A percentile compares a stretch with the other conserved stretches of the same genome.
These are phyloP conservation scores for Acanthopleura granulata DNA, from an alignment of 2,888 invertebrate genomes.

Conservation along the genomic window DNA sequence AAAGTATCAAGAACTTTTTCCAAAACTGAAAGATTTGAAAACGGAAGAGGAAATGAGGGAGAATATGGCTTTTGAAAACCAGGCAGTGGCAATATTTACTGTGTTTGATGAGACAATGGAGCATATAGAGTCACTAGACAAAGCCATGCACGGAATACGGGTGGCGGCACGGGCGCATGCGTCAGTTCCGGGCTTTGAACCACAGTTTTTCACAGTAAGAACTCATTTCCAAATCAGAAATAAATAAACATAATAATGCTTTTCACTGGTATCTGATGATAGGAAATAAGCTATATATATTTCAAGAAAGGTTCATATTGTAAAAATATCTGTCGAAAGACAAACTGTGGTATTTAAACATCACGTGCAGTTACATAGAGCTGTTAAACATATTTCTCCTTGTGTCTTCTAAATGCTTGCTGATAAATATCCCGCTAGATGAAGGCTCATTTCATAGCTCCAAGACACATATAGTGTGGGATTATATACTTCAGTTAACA, in stretches of 20 bases:
- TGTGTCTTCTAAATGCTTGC: too few relatives aligned
- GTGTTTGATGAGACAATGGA: slow-evolving; percentile 54
- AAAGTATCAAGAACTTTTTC: slow-evolving; percentile 39
- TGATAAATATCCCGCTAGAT: too few relatives aligned
- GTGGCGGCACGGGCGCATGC: slow-evolving; percentile 25
- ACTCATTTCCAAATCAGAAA: background rate
- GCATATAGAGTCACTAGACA: slow-evolving; percentile 50
- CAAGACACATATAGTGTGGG: too few relatives aligned
- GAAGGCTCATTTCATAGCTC: too few relatives aligned
- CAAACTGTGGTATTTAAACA: too few relatives aligned
- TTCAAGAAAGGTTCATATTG: too few relatives aligned
- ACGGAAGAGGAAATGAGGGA: slow-evolving; percentile 46
- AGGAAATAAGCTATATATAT: background rate
- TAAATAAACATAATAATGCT: background rate
- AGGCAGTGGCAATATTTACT: slow-evolving; percentile 48
- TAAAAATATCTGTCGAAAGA: too few relatives aligned
- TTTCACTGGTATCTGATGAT: background rate
- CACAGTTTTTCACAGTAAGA: slow-evolving; percentile 34
- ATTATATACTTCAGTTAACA: too few relatives aligned
- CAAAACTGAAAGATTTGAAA: slow-evolving; percentile 37
- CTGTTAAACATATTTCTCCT: too few relatives aligned
- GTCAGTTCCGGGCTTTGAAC: slow-evolving; percentile 30
- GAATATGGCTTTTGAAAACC: slow-evolving; percentile 46
- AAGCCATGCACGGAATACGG: slow-evolving; percentile 26
- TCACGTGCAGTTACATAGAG: too few relatives aligned